A percentile compares a stretch with the other conserved stretches of the same genome.
Evolutionary conservation across 1,140 invertebrate genomes (phyloP).

Genomic region (Eriosoma lanigerum): DNA sequence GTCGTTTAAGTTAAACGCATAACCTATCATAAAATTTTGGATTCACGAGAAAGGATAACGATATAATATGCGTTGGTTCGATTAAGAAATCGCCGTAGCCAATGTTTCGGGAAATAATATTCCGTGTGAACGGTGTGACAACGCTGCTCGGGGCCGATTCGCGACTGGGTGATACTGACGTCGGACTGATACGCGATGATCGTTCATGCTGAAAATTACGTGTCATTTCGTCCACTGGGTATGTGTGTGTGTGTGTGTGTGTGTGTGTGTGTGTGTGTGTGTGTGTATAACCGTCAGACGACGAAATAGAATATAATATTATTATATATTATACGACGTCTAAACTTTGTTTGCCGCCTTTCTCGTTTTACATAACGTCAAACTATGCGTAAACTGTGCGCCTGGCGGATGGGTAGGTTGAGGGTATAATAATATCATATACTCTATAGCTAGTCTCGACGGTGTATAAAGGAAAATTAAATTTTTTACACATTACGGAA

Average conservation of each 20-base stretch:
- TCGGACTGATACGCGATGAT: constrained; percentile 11
- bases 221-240: constrained; percentile 10
- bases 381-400: constrained; percentile 25
- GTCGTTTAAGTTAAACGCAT: too few relatives aligned
- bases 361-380: constrained; percentile 46
- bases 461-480: constrained; percentile 20
- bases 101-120: too few relatives aligned
- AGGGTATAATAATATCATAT: too few relatives aligned
- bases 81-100: too few relatives aligned
- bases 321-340: background rate
- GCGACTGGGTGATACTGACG: background rate
- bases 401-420: background rate
- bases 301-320: constrained; percentile 14
- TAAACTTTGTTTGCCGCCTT: constrained; percentile 44
- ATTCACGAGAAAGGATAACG: too few relatives aligned
- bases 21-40: too few relatives aligned
- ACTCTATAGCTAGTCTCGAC: too few relatives aligned
- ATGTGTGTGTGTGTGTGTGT: too few relatives aligned
- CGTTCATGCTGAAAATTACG: constrained; percentile 47
- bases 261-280: too few relatives aligned
- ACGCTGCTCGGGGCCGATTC: background rate
- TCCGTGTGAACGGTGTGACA: too few relatives aligned
- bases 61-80: too few relatives aligned
- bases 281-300: constrained; percentile 10
- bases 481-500: too few relatives aligned